Evolutionary conservation across 92 coral and sea anemone species (phyloP), one percentile per base, ranked within the genome.

Genomic region (Siderastrea siderea): DNA sequence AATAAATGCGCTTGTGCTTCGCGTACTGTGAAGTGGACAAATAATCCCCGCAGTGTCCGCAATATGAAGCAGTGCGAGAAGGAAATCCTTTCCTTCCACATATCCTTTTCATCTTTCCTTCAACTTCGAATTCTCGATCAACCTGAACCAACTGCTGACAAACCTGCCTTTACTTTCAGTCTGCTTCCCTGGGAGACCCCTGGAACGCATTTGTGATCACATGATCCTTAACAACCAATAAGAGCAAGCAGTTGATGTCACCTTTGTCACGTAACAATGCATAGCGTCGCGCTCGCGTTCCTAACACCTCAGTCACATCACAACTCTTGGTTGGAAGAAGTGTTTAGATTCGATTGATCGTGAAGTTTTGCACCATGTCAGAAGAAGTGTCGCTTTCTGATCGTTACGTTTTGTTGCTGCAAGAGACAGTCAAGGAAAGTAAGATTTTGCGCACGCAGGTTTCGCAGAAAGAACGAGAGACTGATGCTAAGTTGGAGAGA

Each of bases 81-180:
- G 74, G 74, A 58, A 63, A 79, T 48, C 90, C 69, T 12, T 49
- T 43, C 9, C 77, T 68, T 53, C 70, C 71, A 86, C 85, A 78
- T 26, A 66, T 50, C 6, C 60, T 75, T 44, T n/a, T 71, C 84
- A 57, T 77, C 17, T 64, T 47, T 26, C 38, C 38, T 26, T 26
- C 38, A 26, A 26, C 38, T 59, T 79, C 43, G 47, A 38, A 9
- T 26, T 26, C 48, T 8, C 47, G 43, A 8, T 67, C 38, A 14
- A 67, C 71, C 10, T 43, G 71, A 67, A 67, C 71, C 48, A 44
- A 47, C 14, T n/a, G 69, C 26, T n/a, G 26, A 64, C n/a, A 0
- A n/a, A 64, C 26, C 26, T 45, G 43, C 26, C 26, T 26, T 26
- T 44, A 67, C 71, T 17, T 17, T 13, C 9, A 26, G 26, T 14